phyloP scores from a whole-genome alignment of 1,140 invertebrate species.

The Eueides isabella region DNA sequence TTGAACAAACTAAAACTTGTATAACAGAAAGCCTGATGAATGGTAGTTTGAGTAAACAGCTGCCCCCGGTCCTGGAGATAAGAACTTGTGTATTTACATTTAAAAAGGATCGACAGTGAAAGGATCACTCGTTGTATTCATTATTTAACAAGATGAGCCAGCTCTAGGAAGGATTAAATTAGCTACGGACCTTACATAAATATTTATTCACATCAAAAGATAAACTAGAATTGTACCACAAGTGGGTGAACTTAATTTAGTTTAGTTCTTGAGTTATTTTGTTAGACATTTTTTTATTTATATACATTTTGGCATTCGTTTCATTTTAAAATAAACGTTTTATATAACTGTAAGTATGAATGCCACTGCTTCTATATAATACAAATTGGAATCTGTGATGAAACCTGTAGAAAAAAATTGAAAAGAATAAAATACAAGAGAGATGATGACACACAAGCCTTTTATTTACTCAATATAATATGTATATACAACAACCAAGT shows the following conservation, averaged over 20 bases:
- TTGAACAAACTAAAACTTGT: not conserved
- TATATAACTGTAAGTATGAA: no score
- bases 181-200: not conserved
- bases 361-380: no score
- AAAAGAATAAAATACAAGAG: no score
- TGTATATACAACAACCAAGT: no score
- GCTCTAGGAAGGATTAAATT: not conserved
- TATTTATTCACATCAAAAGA: slow-evolving; percentile 7
- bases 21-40: slow-evolving; percentile 14
- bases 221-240: not conserved
- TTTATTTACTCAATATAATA: no score
- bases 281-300: not conserved
- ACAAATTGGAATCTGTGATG: no score
- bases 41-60: slow-evolving; percentile 12
- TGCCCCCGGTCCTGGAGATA: slow-evolving; percentile 15
- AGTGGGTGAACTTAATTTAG: not conserved
- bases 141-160: slow-evolving; percentile 1
- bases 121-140: no score
- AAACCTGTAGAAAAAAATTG: no score
- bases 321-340: no score
- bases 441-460: no score
- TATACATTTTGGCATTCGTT: not conserved
- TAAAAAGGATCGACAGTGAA: slow-evolving; percentile 22
- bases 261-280: not conserved
- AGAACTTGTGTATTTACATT: slow-evolving; percentile 24